Evolutionary conservation across 2,797 vertebrate genomes (phyloP), one percentile per base, ranked within the genome.

Genomic region (Masticophis lateralis): DNA sequence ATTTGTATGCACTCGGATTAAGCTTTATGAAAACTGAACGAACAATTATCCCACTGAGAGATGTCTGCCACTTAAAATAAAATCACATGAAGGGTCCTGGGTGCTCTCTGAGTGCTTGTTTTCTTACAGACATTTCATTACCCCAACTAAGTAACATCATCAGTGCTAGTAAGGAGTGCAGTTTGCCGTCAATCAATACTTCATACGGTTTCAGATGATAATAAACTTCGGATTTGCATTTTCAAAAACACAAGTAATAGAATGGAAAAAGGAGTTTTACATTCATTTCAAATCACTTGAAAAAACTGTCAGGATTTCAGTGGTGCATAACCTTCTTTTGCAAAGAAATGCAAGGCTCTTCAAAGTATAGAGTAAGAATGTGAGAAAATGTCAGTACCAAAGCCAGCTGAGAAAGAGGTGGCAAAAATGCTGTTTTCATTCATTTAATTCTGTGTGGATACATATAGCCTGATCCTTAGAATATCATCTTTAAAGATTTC

Each of bases 221-320:
- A 69, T 66, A 88, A 86, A 28, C 59, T 20, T 87, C 60, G 63
- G 83, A 93, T 59, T 43, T 79, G 47, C 55, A 83, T 79, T 92
- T 63, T 18, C 47, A 27, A 22, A 56, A 92, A 25, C 8, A 37
- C 11, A 90, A n/a, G 55, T 59, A 63, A 55, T 43, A 27, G 10
- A 28, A 69, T 87, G 55, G 61, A 83, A 32, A 79, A 13, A 11
- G 2, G 13, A 87, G 32, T 37, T 83, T 53, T n/a, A 43, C 60
- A 57, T 87, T 53, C 57, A 59, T 87, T 69, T 27, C 55, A 87
- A 69, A 61, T 51, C 89, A 32, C 22, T 87, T 74, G 37, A 28
- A 59, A 90, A 56, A 93, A 90, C 60, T 87, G 89, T 37, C 89
- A 90, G 60, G 14, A 28, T 90, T 93, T 87, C 89, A 87, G 25